Evolutionary conservation across 2,888 invertebrate species (phyloP), one percentile per base, ranked within the genome.

Genomic region (Leucophenga montana): DNA sequence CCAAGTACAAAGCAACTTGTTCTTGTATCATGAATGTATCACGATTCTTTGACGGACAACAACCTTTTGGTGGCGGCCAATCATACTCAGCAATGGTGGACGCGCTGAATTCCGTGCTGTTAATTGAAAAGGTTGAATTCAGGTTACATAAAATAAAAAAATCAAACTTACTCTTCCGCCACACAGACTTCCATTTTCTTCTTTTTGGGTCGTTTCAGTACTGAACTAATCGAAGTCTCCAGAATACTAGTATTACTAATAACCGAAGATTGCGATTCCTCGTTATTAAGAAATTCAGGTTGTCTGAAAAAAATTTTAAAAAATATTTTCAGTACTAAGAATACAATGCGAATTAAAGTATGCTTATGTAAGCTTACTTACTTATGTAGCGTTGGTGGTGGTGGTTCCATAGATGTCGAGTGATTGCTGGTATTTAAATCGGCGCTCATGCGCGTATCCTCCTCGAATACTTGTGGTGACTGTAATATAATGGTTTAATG

Each of bases 21-120:
- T 99, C 99, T 89, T 99, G 97, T 71, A 98, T 93, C 95, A 98
- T 96, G 89, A 93, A 97, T 65, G 95, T 94, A 82, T 97, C 95
- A 64, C 93, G 87, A 80, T 88, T 88, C 69, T 87, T 87, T 9
- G 92, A 77, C 88, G 91, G 79, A 89, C 91, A 88, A 73, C 88
- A 88, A 27, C 88, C 88, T 68, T 89, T 86, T 85, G 90, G 92
- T 39, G 92, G 91, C 6, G 96, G 96, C 98, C 98, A 98, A 83
- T 94, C 95, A 86, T 98, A 98, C 87, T 98, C 98, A 71, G 95
- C 96, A 67, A 98, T 92, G 87, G 95, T 95, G 67, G 95, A 95
- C 16, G 97, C 96, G 20, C 94, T 94, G 85, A 94, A 93, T 61
- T 91, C 90, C 83, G 91, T 91, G 80, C 88, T 88, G 44, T 3